Percentiles rank a stretch among this genome's conserved stretches.
These are phyloP conservation scores for Drosophila limbata DNA, from an alignment of 2,888 invertebrate genomes.

Conservation along the genomic window DNA sequence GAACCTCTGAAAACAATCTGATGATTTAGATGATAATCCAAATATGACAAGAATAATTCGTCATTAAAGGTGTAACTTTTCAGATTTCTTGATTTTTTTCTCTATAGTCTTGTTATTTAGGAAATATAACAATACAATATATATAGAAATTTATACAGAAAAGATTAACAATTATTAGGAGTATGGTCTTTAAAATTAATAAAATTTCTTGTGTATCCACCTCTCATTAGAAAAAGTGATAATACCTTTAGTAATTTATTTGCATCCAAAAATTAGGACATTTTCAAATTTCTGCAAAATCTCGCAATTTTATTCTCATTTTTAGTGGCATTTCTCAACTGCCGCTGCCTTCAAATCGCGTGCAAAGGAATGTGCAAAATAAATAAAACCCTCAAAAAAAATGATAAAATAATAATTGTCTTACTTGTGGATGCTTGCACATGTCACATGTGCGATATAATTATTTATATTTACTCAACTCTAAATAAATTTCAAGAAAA, in stretches of 20 bases:
- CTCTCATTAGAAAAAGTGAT: no score
- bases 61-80: not conserved
- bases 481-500: constrained; percentile 9
- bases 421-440: not conserved
- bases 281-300: not conserved
- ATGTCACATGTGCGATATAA: constrained; percentile 13
- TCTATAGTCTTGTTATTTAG: no score
- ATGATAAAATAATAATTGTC: not conserved
- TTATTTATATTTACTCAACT: constrained; percentile 19
- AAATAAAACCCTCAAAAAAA: constrained; percentile 16
- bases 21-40: not conserved
- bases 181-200: no score
- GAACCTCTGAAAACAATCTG: not conserved
- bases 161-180: no score
- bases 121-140: no score
- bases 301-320: not conserved
- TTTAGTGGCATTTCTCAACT: not conserved
- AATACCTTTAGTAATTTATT: no score
- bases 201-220: no score
- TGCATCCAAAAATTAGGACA: no score
- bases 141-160: no score
- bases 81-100: no score
- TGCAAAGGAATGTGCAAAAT: constrained; percentile 17
- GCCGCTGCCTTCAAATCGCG: constrained; percentile 10
- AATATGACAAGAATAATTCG: no score